Conservation (phyloP, 92 coral and sea anemone genomes). For the Umimayanthus kanabou region DNA sequence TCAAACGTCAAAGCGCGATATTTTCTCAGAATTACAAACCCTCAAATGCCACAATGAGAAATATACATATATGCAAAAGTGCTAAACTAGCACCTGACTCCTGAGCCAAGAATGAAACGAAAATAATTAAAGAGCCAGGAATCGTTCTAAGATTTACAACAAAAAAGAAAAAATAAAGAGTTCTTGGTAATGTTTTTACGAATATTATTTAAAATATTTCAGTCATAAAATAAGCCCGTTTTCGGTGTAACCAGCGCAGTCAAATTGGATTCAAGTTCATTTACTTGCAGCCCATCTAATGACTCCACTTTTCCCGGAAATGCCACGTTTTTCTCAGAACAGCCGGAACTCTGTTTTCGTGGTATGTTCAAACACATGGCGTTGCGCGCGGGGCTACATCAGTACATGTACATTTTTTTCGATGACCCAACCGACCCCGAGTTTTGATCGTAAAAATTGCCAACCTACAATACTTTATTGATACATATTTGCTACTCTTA, state of each 20-base stretch:
- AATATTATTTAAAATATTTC: too few species aligned
- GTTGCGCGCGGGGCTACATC: neutral
- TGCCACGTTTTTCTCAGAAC: neutral
- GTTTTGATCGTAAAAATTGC: too few species aligned
- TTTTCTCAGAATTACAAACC: neutral
- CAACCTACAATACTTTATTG: too few species aligned
- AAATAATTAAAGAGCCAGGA: too few species aligned
- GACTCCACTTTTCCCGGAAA: neutral
- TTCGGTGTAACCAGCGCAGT: neutral
- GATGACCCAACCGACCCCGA: neutral
- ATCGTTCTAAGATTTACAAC: too few species aligned
- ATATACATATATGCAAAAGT: neutral
- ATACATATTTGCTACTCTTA: too few species aligned
- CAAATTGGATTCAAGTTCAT: neutral
- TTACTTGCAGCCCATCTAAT: constrained; percentile 25
- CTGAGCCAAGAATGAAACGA: neutral
- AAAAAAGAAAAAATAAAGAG: too few species aligned
- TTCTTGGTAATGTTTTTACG: neutral
- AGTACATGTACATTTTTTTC: neutral
- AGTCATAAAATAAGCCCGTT: neutral
- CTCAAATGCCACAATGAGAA: neutral
- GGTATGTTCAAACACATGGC: neutral
- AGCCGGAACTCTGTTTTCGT: neutral
- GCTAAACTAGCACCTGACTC: neutral
- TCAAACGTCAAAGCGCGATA: neutral